A percentile compares a stretch with the other conserved stretches of the same genome.
Conservation (phyloP, 2,797 vertebrate genomes). For the Cirrhinus mrigala region DNA sequence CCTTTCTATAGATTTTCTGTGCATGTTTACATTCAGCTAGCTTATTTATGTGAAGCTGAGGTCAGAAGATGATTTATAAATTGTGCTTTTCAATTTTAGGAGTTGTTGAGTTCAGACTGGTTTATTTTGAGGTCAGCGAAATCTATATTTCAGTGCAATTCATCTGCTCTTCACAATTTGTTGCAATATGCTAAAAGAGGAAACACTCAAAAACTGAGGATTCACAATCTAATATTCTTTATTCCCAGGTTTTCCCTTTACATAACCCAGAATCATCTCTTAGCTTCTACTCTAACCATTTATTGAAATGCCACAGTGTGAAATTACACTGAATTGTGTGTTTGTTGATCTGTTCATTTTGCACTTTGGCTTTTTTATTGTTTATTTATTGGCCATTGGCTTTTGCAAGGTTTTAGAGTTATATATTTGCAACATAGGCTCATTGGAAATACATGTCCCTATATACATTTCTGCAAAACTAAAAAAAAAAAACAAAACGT, state of each 20-base stretch:
- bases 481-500: no score
- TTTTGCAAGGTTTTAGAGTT: not conserved
- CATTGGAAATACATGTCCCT: no score
- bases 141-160: not conserved
- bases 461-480: no score
- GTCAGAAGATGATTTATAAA: not conserved
- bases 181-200: not conserved
- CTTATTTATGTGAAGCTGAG: not conserved
- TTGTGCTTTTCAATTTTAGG: not conserved
- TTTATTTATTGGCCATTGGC: not conserved
- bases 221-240: not conserved
- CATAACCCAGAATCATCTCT: conserved; percentile 1
- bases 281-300: not conserved
- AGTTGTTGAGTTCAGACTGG: not conserved
- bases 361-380: not conserved
- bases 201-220: not conserved
- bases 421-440: not conserved
- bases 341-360: not conserved
- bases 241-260: not conserved
- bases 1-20: not conserved
- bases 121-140: not conserved
- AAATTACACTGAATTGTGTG: not conserved
- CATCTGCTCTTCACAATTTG: not conserved
- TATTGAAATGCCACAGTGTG: not conserved
- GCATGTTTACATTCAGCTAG: not conserved